Base-by-base conservation (phyloP, 2,113 vertebrate genomes). In the Anarrhichthys ocellatus region DNA sequence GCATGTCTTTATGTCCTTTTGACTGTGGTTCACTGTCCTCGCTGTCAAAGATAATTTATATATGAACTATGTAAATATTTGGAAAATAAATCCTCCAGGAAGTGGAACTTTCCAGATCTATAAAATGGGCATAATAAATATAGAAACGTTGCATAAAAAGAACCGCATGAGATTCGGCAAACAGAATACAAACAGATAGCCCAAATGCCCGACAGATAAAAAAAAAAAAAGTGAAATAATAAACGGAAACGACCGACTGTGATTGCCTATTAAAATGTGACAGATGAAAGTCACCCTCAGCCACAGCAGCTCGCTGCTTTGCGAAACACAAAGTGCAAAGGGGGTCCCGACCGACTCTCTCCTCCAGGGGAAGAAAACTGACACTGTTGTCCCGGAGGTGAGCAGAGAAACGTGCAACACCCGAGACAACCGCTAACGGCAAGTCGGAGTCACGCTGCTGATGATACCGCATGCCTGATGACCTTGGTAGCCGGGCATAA, bases 401-500 rank as follows among this genome's bases (percentile, higher is more conserved):
- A 90, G 79, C 80, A 73, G 69, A 34, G 50, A 83, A 83, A 87
- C 40, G 52, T 80, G 64, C 62, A 77, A 84, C 79, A 87, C 34
- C 82, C 78, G 17, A 54, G 73, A 79, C 66, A 70, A 48, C 20
- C 20, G 54, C 81, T 22, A 69, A 76, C 8, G 65, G 82, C 80
- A 20, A 80, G 81, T 72, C 64, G 61, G 87, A 82, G 80, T 76
- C 81, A 66, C 80, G 88, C 78, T 76, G 67, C 78, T 76, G 71
- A 65, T 81, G 89, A 90, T 59, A 34, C 67, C 78, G 82, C 85
- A 81, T 84, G 88, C 85, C 77, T 66, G 65, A 90, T 92, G 89
- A 92, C 91, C 90, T 93, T 91, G 86, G 87, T 84, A 69, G 85
- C 50, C 82, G 40, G 63, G 88, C 85, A 84, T 88, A 89, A 92